phyloP scores from a whole-genome alignment of 1,140 invertebrate genomes.

The Macrobrachium nipponense region DNA sequence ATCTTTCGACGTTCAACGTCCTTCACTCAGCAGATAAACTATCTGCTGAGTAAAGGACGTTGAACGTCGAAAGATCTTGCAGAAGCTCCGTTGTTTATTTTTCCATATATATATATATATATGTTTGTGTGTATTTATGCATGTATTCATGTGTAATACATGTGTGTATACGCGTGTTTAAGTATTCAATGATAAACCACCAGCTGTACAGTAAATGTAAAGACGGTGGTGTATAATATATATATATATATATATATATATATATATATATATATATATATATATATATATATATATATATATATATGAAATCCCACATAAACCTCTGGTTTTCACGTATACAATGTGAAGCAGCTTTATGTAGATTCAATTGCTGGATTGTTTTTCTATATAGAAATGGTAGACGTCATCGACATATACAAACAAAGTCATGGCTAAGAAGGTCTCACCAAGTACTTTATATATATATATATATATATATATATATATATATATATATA shows the following conservation, averaged over 20 bases:
- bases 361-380: not conserved
- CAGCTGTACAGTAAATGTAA: no score
- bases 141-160: slow-evolving; percentile 1
- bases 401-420: no score
- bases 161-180: not conserved
- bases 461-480: slow-evolving; percentile 10
- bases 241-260: not conserved
- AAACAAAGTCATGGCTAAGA: no score
- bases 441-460: no score
- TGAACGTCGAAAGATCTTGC: no score
- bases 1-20: no score
- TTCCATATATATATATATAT: slow-evolving; percentile 33
- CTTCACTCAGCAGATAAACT: no score
- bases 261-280: not conserved
- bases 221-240: no score
- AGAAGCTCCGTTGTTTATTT: slow-evolving; percentile 13
- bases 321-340: not conserved
- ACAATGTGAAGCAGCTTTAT: not conserved
- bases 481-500: not conserved
- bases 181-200: not conserved
- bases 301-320: not conserved
- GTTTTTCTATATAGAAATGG: no score
- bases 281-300: slow-evolving; percentile 5
- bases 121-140: slow-evolving; percentile 6
- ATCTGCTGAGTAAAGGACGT: no score